phyloP scores from a whole-genome alignment of 2,888 invertebrate species.

The Clivina fossor region DNA sequence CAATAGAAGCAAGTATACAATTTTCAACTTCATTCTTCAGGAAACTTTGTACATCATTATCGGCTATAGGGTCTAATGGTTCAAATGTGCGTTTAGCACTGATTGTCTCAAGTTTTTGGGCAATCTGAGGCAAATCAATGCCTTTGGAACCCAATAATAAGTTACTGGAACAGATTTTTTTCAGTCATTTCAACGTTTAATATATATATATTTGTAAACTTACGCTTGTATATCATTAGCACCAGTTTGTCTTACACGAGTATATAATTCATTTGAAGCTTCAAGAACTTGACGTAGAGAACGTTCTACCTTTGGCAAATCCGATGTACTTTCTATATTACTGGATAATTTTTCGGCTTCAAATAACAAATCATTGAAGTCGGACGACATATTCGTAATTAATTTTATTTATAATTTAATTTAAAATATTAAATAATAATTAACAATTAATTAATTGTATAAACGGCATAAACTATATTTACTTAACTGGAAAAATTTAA shows the following conservation, averaged over 20 bases:
- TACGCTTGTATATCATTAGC: conserved; percentile 93
- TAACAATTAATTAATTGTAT: too few species aligned
- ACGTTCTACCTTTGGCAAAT: conserved; percentile 82
- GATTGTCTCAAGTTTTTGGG: conserved; percentile 85
- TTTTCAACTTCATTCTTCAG: conserved; percentile 92
- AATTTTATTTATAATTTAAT: too few species aligned
- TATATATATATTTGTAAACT: conserved; percentile 47
- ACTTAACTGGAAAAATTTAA: too few species aligned
- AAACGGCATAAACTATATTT: too few species aligned
- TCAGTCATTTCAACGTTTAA: not conserved
- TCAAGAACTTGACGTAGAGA: conserved; percentile 90
- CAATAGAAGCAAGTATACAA: conserved; percentile 87
- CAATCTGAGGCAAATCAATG: conserved; percentile 89
- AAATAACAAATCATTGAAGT: conserved; percentile 84
- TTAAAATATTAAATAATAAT: too few species aligned
- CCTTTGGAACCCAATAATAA: conserved; percentile 89
- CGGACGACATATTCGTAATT: too few species aligned
- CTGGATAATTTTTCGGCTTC: conserved; percentile 91
- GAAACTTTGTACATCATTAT: conserved; percentile 88
- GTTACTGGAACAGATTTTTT: conserved; percentile 62
- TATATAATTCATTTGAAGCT: conserved; percentile 86
- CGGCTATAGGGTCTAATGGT: conserved; percentile 86
- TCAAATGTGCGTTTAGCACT: conserved; percentile 85
- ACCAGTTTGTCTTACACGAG: conserved; percentile 81
- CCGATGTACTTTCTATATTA: conserved; percentile 83